Base-by-base conservation (phyloP, 2,797 vertebrate genomes). In the Sebastiscus tertius region DNA sequence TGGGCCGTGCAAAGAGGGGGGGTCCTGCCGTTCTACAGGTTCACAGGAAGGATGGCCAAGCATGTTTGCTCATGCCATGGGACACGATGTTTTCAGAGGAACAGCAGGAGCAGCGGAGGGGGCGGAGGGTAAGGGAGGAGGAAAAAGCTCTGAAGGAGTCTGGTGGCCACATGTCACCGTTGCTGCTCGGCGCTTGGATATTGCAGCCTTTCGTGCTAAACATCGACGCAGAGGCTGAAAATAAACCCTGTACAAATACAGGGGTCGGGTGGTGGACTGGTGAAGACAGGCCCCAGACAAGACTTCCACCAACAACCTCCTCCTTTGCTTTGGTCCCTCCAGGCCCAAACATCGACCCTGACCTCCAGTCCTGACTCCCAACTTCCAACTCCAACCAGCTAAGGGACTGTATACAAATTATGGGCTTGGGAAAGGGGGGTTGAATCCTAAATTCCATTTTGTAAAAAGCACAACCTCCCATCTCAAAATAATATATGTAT, bases 151-250 rank as follows among this genome's bases (percentile, higher is more conserved):
- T 86, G 89, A 90, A 93, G 85, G 91, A 93, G 93, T 95, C 95
- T 96, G 96, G 95, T 94, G 93, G 93, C 96, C 96, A 96, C 95
- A 96, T 96, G 96, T 96, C 89, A 70, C 91, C 78, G 62, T 81
- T 89, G 77, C 86, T 84, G 89, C 89, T 92, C 80, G 63, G 82
- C 26, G 83, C 87, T 66, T 72, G 87, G 92, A 90, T 90, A 90
- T 88, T 87, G 87, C 83, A 83, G 87, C 88, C 81, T 92, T 93
- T 94, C 79, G 88, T 93, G 89, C 91, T 94, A 92, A 95, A 95
- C 88, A 88, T 90, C 65, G 81, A 93, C 39, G 36, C 83, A 78
- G 84, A 88, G 87, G 82, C 89, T 89, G 91, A 89, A 94, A 94
- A 94, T 88, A 94, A 94, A 91, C 80, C 86, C 84, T 93, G 85